Evolutionary conservation across 2,797 vertebrate species (phyloP), one percentile per base, ranked within the genome.

Genomic region (Tokudaia tokunoshimensis): DNA sequence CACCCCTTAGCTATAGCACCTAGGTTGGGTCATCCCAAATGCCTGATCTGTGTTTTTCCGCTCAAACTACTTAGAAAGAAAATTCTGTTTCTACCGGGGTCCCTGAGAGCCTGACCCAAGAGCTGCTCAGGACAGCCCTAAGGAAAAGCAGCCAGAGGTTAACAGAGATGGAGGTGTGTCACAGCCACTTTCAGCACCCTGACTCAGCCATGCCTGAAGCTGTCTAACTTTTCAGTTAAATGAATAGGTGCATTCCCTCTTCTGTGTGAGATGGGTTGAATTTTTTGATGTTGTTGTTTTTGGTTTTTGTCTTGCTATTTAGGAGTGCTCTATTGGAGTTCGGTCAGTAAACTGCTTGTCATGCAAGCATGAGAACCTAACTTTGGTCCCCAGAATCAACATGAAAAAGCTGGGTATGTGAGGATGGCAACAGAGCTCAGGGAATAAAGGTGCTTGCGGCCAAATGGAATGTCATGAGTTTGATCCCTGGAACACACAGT

Each of bases 21-120:
- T n/a, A 63, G 67, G 8, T 2, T 31, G 22, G 78, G 15, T 72
- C 59, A 88, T 29, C 41, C 52, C 10, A 90, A 90, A 3, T 0
- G 13, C 70, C 34, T 26, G 55, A 47, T 26, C 93, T 47, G 9
- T 44, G 65, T 31, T 29, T 88, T 65, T 31, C 90, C 90, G 44
- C 37, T 84, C 57, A 81, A 94, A 92, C n/a, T 63, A 86, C 22
- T 26, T 37, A 29, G 63, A 67, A 67, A 67, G 31, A 57, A 92
- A 96, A 76, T 78, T 63, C 37, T 91, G 29, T 94, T 93, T 50
- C 47, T 47, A 52, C 2, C 8, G n/a, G 52, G 70, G 41, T 57
- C 37, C 61, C 20, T 44, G 20, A 92, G 41, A 57, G 61, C 44
- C 50, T 17, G n/a, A 41, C 24, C 52, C 29, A 6, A 26, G 72